These are phyloP conservation scores for Diplolepis rosae DNA, from an alignment of 2,888 invertebrate species.

Conservation along the genomic window DNA sequence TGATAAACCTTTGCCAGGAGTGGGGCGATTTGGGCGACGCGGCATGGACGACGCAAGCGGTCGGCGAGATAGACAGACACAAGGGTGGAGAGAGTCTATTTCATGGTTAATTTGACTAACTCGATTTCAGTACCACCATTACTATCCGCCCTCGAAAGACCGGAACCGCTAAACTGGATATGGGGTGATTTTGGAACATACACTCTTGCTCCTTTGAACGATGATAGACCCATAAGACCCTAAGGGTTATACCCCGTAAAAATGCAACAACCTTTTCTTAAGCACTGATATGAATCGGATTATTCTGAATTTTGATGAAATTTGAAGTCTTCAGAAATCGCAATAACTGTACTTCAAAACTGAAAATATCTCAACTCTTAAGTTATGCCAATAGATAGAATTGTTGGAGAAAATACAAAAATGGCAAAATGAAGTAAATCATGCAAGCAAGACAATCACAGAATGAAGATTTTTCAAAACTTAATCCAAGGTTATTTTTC, in stretches of 20 bases:
- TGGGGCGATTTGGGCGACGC: conserved; percentile 54
- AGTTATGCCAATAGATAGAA: not conserved
- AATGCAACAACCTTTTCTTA: not conserved
- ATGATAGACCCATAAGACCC: conserved; percentile 4
- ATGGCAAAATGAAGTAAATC: no score
- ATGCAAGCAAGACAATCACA: no score
- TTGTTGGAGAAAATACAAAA: not conserved
- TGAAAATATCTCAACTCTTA: no score
- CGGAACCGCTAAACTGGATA: conserved; percentile 57
- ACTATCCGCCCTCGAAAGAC: conserved; percentile 52
- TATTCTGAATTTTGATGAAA: not conserved
- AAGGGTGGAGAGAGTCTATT: conserved; percentile 73
- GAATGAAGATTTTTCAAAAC: not conserved
- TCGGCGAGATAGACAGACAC: conserved; percentile 65
- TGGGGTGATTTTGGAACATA: conserved; percentile 54
- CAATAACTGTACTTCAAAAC: no score
- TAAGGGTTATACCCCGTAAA: not conserved
- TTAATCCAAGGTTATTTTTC: not conserved
- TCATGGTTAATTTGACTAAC: conserved; percentile 74
- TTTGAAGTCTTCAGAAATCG: not conserved
- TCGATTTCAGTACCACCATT: conserved; percentile 64
- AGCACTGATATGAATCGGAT: not conserved
- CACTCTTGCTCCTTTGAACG: conserved; percentile 45
- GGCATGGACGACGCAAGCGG: conserved; percentile 62
- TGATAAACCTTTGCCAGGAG: conserved; percentile 56